Evolutionary conservation across 2,888 invertebrate genomes (phyloP).

Genomic region (Nomada fabriciana): DNA sequence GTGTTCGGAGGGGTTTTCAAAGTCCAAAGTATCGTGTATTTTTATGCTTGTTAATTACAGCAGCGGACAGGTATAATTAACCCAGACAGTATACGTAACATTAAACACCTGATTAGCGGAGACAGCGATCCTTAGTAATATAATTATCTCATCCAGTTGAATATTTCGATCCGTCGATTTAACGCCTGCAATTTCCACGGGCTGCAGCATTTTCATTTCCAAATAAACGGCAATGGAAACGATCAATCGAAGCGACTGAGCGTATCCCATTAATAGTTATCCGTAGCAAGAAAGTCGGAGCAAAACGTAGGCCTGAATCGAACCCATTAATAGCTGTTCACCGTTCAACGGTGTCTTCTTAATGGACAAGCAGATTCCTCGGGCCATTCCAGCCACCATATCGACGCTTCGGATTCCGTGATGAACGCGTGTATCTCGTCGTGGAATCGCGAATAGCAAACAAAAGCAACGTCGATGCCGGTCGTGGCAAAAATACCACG

Average conservation of each 20-base stretch:
- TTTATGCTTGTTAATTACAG: no score
- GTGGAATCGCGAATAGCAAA: conserved; percentile 64
- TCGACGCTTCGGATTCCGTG: conserved; percentile 18
- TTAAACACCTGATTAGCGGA: no score
- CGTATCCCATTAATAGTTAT: conserved; percentile 2
- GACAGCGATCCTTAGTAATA: no score
- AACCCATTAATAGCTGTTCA: conserved; percentile 8
- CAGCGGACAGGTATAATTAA: no score
- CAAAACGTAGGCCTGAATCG: neutral
- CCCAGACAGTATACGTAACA: no score
- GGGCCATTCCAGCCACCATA: neutral
- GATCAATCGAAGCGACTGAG: neutral
- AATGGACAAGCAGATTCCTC: conserved; percentile 5
- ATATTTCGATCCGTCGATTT: no score
- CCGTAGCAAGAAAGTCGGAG: neutral
- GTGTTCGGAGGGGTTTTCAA: neutral
- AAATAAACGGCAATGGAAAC: neutral
- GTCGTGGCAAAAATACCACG: conserved; percentile 75
- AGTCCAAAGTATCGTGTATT: neutral
- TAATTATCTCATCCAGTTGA: neutral
- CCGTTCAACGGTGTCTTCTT: neutral
- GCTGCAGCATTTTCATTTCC: neutral
- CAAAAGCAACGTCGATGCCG: conserved; percentile 64
- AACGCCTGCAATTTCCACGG: no score
- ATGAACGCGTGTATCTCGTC: conserved; percentile 48